phyloP scores from a whole-genome alignment of 2,113 vertebrate genomes.

The Nibea coibor region DNA sequence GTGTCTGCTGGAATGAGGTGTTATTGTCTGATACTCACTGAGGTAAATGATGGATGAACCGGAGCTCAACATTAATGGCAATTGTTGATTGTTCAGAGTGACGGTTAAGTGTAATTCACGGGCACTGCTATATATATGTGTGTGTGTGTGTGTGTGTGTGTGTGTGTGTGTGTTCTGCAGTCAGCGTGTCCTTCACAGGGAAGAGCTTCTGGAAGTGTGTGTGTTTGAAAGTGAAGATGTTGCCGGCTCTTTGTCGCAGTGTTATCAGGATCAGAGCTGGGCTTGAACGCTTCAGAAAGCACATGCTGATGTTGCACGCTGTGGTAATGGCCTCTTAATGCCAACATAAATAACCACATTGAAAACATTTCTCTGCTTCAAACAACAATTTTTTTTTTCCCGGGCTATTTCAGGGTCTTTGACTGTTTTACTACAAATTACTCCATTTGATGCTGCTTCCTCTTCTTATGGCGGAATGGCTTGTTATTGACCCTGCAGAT shows the following conservation, averaged over 20 bases:
- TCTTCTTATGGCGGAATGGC: constrained; percentile 4
- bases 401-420: constrained; percentile 59
- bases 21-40: constrained; percentile 21
- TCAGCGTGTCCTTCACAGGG: constrained; percentile 72
- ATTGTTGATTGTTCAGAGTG: constrained; percentile 43
- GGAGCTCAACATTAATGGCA: constrained; percentile 20
- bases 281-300: constrained; percentile 76
- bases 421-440: constrained; percentile 60
- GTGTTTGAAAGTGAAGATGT: constrained; percentile 76
- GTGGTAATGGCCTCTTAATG: constrained; percentile 78
- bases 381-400: constrained; percentile 29
- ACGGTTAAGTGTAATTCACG: constrained; percentile 36
- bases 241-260: constrained; percentile 84
- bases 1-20: not conserved
- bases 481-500: constrained; percentile 37
- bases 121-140: constrained; percentile 8
- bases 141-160: constrained; percentile 32
- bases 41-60: constrained; percentile 16
- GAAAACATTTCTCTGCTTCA: constrained; percentile 70
- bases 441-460: constrained; percentile 42
- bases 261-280: constrained; percentile 79
- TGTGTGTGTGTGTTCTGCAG: constrained; percentile 63
- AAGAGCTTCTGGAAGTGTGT: constrained; percentile 56
- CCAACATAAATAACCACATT: constrained; percentile 79
- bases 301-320: constrained; percentile 81